A percentile compares a stretch with the other conserved stretches of the same genome.
These are phyloP conservation scores for Papilio aristodemus DNA, from an alignment of 1,140 invertebrate genomes.

Conservation along the genomic window DNA sequence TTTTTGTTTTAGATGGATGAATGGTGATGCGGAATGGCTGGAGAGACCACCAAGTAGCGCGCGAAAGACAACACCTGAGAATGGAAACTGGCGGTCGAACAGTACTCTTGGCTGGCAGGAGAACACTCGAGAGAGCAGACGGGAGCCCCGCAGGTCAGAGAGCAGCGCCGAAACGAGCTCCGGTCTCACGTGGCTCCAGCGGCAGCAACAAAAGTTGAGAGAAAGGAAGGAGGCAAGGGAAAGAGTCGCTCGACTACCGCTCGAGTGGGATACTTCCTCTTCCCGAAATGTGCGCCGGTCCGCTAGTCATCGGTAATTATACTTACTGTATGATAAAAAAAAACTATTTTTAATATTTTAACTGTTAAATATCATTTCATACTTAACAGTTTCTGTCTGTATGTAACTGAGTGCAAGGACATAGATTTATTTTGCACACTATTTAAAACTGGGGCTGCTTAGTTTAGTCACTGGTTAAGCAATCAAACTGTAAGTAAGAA, in stretches of 20 bases:
- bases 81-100: slow-evolving; percentile 65
- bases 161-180: slow-evolving; percentile 62
- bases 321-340: not conserved
- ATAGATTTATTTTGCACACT: too few relatives aligned
- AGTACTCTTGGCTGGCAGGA: slow-evolving; percentile 69
- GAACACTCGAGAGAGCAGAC: slow-evolving; percentile 39
- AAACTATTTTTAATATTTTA: too few relatives aligned
- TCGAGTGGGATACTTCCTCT: slow-evolving; percentile 80
- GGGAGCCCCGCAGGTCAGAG: slow-evolving; percentile 67
- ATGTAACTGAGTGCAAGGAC: too few relatives aligned
- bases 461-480: too few relatives aligned
- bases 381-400: too few relatives aligned
- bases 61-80: slow-evolving; percentile 59
- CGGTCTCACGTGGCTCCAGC: slow-evolving; percentile 87
- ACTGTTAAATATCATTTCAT: too few relatives aligned
- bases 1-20: slow-evolving; percentile 66
- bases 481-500: too few relatives aligned
- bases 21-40: slow-evolving; percentile 69
- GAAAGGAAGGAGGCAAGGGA: slow-evolving; percentile 84
- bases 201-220: slow-evolving; percentile 88
- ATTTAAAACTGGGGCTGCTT: too few relatives aligned
- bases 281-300: slow-evolving; percentile 72
- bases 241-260: slow-evolving; percentile 85
- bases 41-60: slow-evolving; percentile 58
- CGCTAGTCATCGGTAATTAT: slow-evolving; percentile 73